Base-by-base conservation (phyloP, 2,797 vertebrate species). In the Labeo calbasu region DNA sequence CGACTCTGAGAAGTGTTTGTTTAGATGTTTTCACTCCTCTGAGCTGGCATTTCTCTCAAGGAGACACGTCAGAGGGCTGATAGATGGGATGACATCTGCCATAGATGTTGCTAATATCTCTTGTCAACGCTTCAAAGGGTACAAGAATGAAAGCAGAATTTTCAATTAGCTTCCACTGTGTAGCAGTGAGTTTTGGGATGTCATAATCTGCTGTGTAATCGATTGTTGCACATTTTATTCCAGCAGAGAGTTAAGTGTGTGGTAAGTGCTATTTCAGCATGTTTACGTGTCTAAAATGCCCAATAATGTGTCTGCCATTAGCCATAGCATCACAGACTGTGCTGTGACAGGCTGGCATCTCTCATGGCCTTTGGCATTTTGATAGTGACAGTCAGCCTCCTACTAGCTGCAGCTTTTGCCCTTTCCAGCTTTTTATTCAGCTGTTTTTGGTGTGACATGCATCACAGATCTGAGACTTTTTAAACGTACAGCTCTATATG, bases 181-280 rank as follows among this genome's bases (percentile, higher is more conserved):
- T 32, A 75, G 28, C 72, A 21, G 72, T 72, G 70, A 51, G 46
- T 71, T 25, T 55, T 55, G 23, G 25, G 61, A 63, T 72, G 46
- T 50, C 46, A 46, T 70, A 51, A 19, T 72, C 70, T 50, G 70
- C 23, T 25, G 48, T 72, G 70, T 50, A 51, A 51, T 25, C 8
- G 13, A 51, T 28, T 50, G 23, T 28, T 72, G 70, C 23, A 28
- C 14, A 46, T 28, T 72, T 72, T 72, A 28, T 72, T 50, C 46
- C 14, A 50, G 14, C 46, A 25, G 46, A 50, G 46, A 72, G n/a
- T 50, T 72, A 28, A 48, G 14, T 50, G 15, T 51, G 46, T 14
- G 23, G 13, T 71, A 71, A 23, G 14, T 71, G 69, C 13, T 50
- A 25, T 71, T 71, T 10, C n/a, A 71, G 69, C 43, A 23, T 23